Evolutionary conservation across 2,113 vertebrate genomes (phyloP), one percentile per base, ranked within the genome.

Genomic region (Rhinopomastus cyanomelas): DNA sequence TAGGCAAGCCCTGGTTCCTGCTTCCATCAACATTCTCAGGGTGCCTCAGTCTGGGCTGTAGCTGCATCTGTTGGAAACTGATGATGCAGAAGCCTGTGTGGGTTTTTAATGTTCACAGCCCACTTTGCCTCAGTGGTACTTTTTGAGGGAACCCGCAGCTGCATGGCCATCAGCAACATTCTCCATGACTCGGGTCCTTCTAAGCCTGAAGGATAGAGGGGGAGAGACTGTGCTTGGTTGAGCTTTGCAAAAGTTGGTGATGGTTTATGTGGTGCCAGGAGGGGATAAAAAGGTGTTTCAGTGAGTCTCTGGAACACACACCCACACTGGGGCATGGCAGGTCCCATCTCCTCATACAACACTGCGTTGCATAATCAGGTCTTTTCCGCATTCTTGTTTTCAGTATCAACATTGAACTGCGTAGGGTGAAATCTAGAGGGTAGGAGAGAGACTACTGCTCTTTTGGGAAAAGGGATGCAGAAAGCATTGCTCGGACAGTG

Each of bases 141-240:
- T 3, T 0, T 42, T 25, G 0, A 0, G n/a, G 49, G 23, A 61
- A 29, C 19, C 15, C 3, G 1, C 0, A 0, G 26, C 20, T 51
- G 23, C 46, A 19, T 0, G 51, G 55, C 13, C 46, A 36, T 9
- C 81, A 55, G 60, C 81, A 73, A 60, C 39, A 76, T 34, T 39
- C 25, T 49, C 12, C 30, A 14, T 16, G 32, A 42, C 36, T 25
- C 0, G 13, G 13, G 15, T 37, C 22, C 9, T 69, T n/a, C 71
- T 65, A 51, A 85, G 29, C 39, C 68, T 48, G 51, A 46, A 18
- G 75, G 56, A 36, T 11, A 27, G 44, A 48, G 16, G 39, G 25
- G 29, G 9, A 3, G 16, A 34, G 10, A 14, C 46, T 83, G 42
- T 0, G 0, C 21, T 23, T 30, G 23, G 25, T 42, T 36, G 42